Percentiles rank a stretch among this genome's conserved stretches.
These are phyloP conservation scores for Platyura marginata DNA, from an alignment of 1,140 invertebrate genomes.

Conservation along the genomic window DNA sequence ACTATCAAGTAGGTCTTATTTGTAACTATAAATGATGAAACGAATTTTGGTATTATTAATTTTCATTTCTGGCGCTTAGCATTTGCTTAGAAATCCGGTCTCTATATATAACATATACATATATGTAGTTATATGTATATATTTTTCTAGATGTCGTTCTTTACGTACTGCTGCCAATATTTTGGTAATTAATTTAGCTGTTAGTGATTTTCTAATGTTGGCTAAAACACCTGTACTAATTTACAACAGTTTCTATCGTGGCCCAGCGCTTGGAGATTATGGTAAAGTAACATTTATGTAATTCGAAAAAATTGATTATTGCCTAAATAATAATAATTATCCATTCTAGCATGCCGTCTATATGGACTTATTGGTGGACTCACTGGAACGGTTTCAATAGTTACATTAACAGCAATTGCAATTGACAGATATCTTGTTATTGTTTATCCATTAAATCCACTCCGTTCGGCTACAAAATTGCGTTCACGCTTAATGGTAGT, in stretches of 20 bases:
- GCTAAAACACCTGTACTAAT: conserved; percentile 49
- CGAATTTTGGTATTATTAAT: conserved; percentile 1
- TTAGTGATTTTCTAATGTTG: conserved; percentile 54
- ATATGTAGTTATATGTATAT: too few relatives aligned
- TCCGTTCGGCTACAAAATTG: conserved; percentile 23
- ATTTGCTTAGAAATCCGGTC: not conserved
- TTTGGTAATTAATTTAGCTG: conserved; percentile 53
- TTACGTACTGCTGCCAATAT: conserved; percentile 58
- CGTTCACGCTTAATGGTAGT: conserved; percentile 40
- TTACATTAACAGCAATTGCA: conserved; percentile 46
- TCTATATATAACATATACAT: too few relatives aligned
- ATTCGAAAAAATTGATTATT: not conserved
- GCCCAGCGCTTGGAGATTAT: conserved; percentile 43
- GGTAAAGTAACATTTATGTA: conserved; percentile 25
- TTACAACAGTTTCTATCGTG: conserved; percentile 45
- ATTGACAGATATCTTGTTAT: conserved; percentile 52
- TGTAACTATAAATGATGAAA: not conserved
- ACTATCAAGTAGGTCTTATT: not conserved
- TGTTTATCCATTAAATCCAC: conserved; percentile 47
- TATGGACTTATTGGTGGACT: conserved; percentile 55
- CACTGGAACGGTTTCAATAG: conserved; percentile 50
- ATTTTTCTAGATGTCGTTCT: conserved; percentile 36
- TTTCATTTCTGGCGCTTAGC: conserved; percentile 4
- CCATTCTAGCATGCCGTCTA: conserved; percentile 39
- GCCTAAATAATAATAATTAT: not conserved